phyloP scores from a whole-genome alignment of 2,888 invertebrate genomes.

The Steinernema scapterisci region DNA sequence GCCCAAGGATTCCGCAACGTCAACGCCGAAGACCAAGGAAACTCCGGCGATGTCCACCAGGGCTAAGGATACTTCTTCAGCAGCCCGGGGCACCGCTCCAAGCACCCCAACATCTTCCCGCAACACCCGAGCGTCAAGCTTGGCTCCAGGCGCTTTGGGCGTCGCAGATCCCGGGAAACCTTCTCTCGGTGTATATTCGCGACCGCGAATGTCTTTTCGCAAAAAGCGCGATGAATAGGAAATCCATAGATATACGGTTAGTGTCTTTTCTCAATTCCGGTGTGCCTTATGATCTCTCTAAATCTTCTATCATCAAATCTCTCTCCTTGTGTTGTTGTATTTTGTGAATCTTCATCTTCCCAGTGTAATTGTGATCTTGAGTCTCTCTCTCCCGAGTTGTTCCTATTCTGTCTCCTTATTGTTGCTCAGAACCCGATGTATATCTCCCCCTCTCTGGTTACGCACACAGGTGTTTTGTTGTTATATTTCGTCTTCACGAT shows the following conservation, averaged over 20 bases:
- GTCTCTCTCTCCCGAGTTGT: no score
- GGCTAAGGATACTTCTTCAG: background rate
- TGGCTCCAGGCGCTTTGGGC: background rate
- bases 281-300: slow-evolving; percentile 14
- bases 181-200: slow-evolving; percentile 43
- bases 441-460: no score
- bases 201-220: slow-evolving; percentile 38
- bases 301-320: background rate
- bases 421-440: no score
- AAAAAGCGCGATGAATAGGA: slow-evolving; percentile 31
- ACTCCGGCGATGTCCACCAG: background rate
- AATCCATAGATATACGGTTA: background rate
- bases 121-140: background rate
- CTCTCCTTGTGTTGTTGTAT: background rate
- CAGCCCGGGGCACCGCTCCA: background rate
- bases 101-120: background rate
- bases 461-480: no score
- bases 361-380: no score
- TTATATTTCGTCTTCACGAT: no score
- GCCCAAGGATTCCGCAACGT: background rate
- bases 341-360: background rate
- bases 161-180: slow-evolving; percentile 33
- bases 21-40: slow-evolving; percentile 30
- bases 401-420: no score
- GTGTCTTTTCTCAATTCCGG: slow-evolving; percentile 22